Conservation (phyloP, 1,140 invertebrate genomes). For the Venturia canescens region DNA sequence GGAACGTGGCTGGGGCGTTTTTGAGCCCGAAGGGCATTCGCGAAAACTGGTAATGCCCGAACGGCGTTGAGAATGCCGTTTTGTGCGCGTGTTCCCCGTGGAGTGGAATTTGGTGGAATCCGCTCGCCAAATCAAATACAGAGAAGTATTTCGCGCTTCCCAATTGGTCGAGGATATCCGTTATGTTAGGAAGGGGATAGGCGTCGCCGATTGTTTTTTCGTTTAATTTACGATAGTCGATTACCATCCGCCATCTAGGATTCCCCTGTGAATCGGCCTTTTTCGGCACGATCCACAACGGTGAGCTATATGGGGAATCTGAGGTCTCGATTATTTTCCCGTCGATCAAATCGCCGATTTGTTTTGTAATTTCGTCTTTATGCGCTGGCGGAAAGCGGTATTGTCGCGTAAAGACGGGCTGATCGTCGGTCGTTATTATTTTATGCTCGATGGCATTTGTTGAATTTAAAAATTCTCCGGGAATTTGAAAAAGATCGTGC, state of each 20-base stretch:
- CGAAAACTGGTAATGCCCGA: too few species aligned
- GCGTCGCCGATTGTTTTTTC: conserved; percentile 5
- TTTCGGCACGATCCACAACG: too few species aligned
- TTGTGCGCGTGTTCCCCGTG: neutral
- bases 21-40: too few species aligned
- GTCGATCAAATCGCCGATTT: conserved; percentile 61
- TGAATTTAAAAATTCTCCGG: neutral
- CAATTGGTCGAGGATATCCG: conserved; percentile 12
- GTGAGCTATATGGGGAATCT: conserved; percentile 46
- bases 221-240: conserved; percentile 48
- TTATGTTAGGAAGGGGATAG: conserved; percentile 3
- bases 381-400: conserved; percentile 67
- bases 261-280: conserved; percentile 50
- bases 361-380: conserved; percentile 64
- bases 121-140: neutral
- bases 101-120: neutral
- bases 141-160: conserved; percentile 4
- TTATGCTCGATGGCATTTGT: conserved; percentile 26
- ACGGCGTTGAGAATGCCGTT: too few species aligned
- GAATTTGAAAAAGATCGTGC: conserved; percentile 15
- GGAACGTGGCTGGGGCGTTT: too few species aligned
- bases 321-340: conserved; percentile 62
- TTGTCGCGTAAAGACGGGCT: conserved; percentile 58
- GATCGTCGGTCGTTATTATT: conserved; percentile 23
- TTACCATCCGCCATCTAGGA: conserved; percentile 62